Conservation (phyloP, 2,888 invertebrate genomes). For the Rhaphigaster nebulosa region DNA sequence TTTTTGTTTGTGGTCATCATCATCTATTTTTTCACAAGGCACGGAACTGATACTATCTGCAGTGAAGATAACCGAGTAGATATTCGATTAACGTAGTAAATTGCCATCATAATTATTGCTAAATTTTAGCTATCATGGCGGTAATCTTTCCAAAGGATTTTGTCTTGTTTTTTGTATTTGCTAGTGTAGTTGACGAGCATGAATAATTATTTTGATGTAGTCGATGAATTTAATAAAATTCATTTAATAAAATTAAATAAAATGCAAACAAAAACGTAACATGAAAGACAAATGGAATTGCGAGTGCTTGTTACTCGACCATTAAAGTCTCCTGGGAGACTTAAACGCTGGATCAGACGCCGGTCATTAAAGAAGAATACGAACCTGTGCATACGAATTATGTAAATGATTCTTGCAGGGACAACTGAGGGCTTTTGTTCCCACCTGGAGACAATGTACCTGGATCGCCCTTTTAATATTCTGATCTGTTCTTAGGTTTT, state of each 20-base stretch:
- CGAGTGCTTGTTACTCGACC: conserved; percentile 37
- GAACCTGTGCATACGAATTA: conserved; percentile 53
- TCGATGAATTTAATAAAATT: not conserved
- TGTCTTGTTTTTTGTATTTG: too few relatives aligned
- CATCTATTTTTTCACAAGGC: too few relatives aligned
- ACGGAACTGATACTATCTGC: too few relatives aligned
- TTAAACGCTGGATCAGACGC: conserved; percentile 46
- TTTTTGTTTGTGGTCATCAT: too few relatives aligned
- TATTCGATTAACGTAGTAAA: too few relatives aligned
- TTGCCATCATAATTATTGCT: too few relatives aligned
- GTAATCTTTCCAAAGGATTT: too few relatives aligned
- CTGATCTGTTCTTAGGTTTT: not conserved
- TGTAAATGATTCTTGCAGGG: conserved; percentile 48
- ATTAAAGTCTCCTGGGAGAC: conserved; percentile 54
- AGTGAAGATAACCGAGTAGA: too few relatives aligned
- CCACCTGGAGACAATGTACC: conserved; percentile 45
- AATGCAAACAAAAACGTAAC: not conserved
- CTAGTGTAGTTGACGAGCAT: too few relatives aligned
- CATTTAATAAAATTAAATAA: not conserved
- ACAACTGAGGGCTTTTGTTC: conserved; percentile 44
- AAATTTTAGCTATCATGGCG: too few relatives aligned
- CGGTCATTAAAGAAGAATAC: conserved; percentile 52
- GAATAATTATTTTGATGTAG: not conserved
- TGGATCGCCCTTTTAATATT: conserved; percentile 45
- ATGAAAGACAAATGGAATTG: conserved; percentile 7